Percentiles rank a stretch among this genome's conserved stretches.
Conservation (phyloP, 2,888 invertebrate species). For the Latrodectus elegans region DNA sequence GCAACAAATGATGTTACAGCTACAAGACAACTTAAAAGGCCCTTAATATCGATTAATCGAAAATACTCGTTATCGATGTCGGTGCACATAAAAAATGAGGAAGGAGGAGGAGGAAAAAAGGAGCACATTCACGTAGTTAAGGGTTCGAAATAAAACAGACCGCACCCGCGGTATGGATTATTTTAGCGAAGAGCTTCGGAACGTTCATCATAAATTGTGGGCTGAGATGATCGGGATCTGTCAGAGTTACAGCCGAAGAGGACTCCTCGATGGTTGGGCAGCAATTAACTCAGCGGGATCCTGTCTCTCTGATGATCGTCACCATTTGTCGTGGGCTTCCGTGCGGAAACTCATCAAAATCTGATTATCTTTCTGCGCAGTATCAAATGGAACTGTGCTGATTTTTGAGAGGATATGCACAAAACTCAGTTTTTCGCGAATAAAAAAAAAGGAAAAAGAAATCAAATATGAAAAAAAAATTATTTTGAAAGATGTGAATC, state of each 20-base stretch:
- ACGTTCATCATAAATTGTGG: neutral
- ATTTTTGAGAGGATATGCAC: neutral
- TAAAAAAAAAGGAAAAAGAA: neutral
- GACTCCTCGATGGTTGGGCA: neutral
- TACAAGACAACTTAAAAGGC: neutral
- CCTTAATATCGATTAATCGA: conserved; percentile 5
- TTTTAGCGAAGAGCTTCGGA: neutral
- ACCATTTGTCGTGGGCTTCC: neutral
- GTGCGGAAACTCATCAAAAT: neutral
- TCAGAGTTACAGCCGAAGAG: neutral
- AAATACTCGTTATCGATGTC: neutral
- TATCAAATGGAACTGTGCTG: neutral
- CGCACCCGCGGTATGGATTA: neutral
- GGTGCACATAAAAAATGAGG: neutral
- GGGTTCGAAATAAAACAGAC: neutral
- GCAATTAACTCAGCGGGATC: neutral
- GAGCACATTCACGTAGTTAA: neutral
- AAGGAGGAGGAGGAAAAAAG: neutral
- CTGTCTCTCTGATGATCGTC: neutral
- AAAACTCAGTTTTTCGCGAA: neutral
- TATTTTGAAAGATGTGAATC: too few relatives aligned
- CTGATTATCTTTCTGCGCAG: neutral
- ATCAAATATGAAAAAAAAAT: too few relatives aligned
- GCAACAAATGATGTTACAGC: neutral
- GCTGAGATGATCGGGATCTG: neutral